Evolutionary conservation across 35 echinoderm and acorn worm species (phyloP).

Genomic region (Apostichopus japonicus): DNA sequence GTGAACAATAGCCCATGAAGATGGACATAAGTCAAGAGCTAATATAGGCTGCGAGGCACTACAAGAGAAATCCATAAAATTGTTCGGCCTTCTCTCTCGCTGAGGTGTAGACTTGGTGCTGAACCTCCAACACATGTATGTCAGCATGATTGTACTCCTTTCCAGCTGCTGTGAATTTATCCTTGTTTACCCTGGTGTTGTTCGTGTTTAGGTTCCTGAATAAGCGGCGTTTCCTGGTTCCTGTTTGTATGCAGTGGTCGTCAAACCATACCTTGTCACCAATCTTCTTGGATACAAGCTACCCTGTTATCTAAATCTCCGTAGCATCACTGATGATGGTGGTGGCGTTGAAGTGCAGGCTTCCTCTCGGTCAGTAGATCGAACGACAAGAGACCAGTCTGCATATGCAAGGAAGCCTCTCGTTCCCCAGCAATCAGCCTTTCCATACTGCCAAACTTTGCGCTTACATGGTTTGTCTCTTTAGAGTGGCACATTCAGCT

Average conservation of each 20-base stretch:
- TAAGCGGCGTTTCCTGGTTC: slow-evolving; percentile 36
- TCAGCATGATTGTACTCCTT: slow-evolving; percentile 51
- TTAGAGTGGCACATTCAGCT: slow-evolving; percentile 1
- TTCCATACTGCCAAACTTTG: slow-evolving; percentile 48
- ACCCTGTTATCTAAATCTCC: slow-evolving; percentile 61
- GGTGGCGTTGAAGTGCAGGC: slow-evolving; percentile 3
- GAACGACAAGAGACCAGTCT: background rate
- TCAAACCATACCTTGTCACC: slow-evolving; percentile 69
- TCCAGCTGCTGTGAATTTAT: slow-evolving; percentile 58
- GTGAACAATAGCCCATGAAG: no score
- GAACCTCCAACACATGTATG: no score
- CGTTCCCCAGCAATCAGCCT: slow-evolving; percentile 46
- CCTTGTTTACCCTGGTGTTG: slow-evolving; percentile 39
- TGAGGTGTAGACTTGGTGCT: no score
- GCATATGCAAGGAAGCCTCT: background rate
- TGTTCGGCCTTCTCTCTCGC: no score
- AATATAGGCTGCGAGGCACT: no score
- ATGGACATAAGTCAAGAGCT: no score
- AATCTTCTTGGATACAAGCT: slow-evolving; percentile 51
- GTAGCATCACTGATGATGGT: slow-evolving; percentile 55
- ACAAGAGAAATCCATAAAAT: no score
- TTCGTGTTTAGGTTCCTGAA: slow-evolving; percentile 46
- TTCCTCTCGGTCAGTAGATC: background rate
- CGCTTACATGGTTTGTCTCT: slow-evolving; percentile 64
- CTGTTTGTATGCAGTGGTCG: slow-evolving; percentile 59